Base-by-base conservation (phyloP, 2,888 invertebrate genomes). In the Lycia hirtaria region DNA sequence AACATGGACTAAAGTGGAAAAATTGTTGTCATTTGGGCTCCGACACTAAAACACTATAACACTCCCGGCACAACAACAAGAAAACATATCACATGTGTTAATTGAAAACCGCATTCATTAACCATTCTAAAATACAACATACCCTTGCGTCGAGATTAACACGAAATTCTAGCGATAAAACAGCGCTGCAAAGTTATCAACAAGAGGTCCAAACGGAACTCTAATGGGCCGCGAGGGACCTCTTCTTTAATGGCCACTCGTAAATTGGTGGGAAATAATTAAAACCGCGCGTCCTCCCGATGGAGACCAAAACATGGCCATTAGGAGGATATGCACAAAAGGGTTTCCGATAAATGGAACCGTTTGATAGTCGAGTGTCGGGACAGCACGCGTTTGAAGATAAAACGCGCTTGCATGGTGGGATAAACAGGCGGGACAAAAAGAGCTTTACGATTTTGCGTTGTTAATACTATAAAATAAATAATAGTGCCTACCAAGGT, bases 231-330 rank as follows among this genome's bases (percentile, higher is more conserved):
- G 64, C 85, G 65, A 71, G 87, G 88, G 92, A 82, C 82, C 85
- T 76, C 76, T 87, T 79, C 88, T 90, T 88, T 91, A 91, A 91
- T 87, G 87, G 87, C 80, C 81, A 87, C 87, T 88, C 90, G 91
- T 92, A 92, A 92, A 92, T 91, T 91, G 90, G 81, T 85, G 85
- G 90, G 89, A 91, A 91, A 92, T 91, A 92, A 92, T 91, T 92
- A 91, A 91, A 92, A 92, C 88, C 85, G 85, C 83, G 78, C 84
- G 65, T 81, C 83, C 84, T 71, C 80, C 77, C 76, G 72, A 71
- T 73, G 72, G 75, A 75, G 85, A 82, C 90, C 89, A 87, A 88
- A 91, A 90, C 90, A 90, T 69, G 76, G 75, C 88, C 85, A 88
- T 91, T 91, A 89, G 76, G 73, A 80, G 81, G 80, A 80, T 74